Evolutionary conservation across 2,888 invertebrate species (phyloP), one percentile per base, ranked within the genome.

Genomic region (Rhagium mordax): DNA sequence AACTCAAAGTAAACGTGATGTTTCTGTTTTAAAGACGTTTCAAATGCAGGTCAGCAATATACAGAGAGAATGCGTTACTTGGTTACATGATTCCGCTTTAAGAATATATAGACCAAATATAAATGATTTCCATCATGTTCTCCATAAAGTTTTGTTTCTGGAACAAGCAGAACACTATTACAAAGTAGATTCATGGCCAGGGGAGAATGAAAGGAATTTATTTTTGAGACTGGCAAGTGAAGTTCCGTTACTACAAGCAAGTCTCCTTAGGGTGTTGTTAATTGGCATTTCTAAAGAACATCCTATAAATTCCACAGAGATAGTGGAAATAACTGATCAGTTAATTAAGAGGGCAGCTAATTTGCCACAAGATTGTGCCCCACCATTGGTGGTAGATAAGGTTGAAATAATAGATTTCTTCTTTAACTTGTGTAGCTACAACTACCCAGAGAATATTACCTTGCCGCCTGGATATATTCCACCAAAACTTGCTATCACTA

Each of bases 391-490:
- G 79, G 93, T 94, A 18, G 94, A 95, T 84, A 95, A 96, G 85
- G 88, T 93, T 68, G 96, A 98, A 83, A 91, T 98, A 16, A 93
- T 97, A 8, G 97, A 98, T 84, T 93, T 96, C 74, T 91, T 98
- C 79, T 96, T 98, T 87, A 96, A 96, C 86, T 91, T 98, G 83
- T 95, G 96, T 82, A 94, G 95, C 79, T 98, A 98, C 88, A 94
- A 94, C 84, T 95, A 97, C 85, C 98, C 98, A 0, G 98, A 98
- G 81, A 97, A 96, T 84, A 97, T 98, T 81, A 92, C 93, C 3
- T 89, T 98, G 72, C 98, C 98, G 0, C 87, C 92, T 13, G 96
- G 95, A 89, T 96, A 89, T 86, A 90, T 89, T 47, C 94, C 98
- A 0, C 98, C 98, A 0, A 93, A 93, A 79, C 89, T 98, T 83